A percentile compares a stretch with the other conserved stretches of the same genome.
These are phyloP conservation scores for Phataginus tetradactyla DNA, from an alignment of 2,797 vertebrate species.

Conservation along the genomic window DNA sequence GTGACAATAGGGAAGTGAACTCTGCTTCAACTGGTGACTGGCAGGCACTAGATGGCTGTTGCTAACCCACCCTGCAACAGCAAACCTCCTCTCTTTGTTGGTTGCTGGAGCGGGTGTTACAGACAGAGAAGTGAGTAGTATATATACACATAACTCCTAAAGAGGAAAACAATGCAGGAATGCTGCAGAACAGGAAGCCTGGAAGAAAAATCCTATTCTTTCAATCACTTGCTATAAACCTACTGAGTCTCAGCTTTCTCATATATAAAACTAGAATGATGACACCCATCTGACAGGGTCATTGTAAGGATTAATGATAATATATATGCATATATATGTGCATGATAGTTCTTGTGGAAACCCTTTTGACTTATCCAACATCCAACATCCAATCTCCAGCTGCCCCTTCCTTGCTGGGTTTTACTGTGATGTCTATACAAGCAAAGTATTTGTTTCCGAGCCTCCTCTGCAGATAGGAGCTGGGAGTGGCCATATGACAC, in stretches of 20 bases:
- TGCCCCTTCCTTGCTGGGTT: neutral
- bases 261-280: neutral
- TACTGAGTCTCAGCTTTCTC: neutral
- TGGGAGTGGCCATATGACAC: neutral
- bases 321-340: too few species aligned
- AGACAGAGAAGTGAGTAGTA: neutral
- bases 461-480: neutral
- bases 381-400: neutral
- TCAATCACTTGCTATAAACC: neutral
- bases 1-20: neutral
- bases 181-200: neutral
- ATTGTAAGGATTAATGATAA: neutral
- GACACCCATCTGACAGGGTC: neutral
- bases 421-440: neutral
- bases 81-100: neutral
- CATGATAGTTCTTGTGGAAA: neutral
- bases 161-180: too few species aligned
- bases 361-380: neutral
- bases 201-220: neutral
- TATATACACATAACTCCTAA: neutral
- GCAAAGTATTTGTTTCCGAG: neutral
- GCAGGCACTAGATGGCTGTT: neutral
- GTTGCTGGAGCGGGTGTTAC: neutral
- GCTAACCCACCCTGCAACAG: neutral
- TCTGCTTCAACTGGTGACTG: neutral